phyloP scores from a whole-genome alignment of 2,797 vertebrate genomes.

The Cygnus olor region DNA sequence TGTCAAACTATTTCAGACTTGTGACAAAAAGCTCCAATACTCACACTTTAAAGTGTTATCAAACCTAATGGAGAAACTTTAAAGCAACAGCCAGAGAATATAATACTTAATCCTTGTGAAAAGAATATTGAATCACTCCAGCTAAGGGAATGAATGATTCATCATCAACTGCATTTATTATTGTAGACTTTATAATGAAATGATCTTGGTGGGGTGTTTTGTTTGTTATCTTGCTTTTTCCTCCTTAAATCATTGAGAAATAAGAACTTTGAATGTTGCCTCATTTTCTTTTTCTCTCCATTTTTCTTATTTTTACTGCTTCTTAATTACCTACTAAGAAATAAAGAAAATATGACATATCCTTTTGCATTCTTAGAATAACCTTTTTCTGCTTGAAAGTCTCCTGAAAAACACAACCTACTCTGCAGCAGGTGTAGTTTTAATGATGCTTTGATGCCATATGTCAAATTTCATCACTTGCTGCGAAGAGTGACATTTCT shows the following conservation, averaged over 20 bases:
- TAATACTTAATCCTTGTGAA: background rate
- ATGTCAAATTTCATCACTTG: slow-evolving; percentile 97
- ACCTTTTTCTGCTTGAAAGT: slow-evolving; percentile 82
- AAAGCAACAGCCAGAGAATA: background rate
- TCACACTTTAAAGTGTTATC: background rate
- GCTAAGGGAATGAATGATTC: background rate
- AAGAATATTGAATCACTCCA: background rate
- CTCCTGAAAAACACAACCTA: slow-evolving; percentile 83
- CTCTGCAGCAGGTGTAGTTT: slow-evolving; percentile 89
- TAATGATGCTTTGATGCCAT: slow-evolving; percentile 97
- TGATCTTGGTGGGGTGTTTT: background rate
- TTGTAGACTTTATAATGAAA: background rate
- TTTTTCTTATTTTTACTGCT: background rate
- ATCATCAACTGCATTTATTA: background rate
- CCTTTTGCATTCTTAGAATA: slow-evolving; percentile 76
- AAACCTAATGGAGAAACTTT: background rate
- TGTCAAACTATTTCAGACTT: background rate
- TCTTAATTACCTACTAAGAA: slow-evolving; percentile 65
- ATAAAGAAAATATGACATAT: slow-evolving; percentile 72
- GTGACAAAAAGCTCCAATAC: background rate
- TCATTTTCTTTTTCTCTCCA: background rate
- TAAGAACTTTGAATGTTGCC: background rate
- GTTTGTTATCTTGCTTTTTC: background rate
- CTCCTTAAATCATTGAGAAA: background rate
- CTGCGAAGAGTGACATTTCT: slow-evolving; percentile 95